Conservation (phyloP, 2,113 vertebrate genomes). For the Cyphomyrus discorhynchus region DNA sequence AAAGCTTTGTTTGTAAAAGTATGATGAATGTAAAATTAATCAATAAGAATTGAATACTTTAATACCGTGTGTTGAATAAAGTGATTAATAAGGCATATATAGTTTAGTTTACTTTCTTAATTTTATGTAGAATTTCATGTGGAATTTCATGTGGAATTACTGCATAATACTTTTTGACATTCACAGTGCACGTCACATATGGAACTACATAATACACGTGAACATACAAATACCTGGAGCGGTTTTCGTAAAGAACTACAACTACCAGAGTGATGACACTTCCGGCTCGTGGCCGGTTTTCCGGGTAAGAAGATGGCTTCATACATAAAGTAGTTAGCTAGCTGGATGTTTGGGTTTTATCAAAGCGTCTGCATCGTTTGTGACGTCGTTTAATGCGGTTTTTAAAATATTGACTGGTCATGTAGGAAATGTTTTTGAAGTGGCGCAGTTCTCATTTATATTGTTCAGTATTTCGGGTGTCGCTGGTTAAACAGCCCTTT, state of each 20-base stretch:
- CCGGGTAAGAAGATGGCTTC: conserved; percentile 42
- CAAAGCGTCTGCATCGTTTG: neutral
- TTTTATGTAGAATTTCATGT: neutral
- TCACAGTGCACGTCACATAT: neutral
- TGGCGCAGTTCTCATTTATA: neutral
- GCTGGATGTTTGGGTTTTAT: conserved; percentile 28
- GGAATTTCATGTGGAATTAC: neutral
- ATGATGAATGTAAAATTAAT: neutral
- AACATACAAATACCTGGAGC: neutral
- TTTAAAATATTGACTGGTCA: neutral
- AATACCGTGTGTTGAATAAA: neutral
- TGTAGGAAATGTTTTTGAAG: neutral
- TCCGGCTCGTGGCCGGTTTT: conserved; percentile 28
- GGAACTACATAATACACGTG: neutral
- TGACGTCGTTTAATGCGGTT: neutral
- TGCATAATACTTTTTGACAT: neutral
- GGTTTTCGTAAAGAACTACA: conserved; percentile 34
- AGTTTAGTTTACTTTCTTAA: neutral
- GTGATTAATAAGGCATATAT: neutral
- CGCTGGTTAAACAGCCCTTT: neutral
- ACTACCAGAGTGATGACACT: conserved; percentile 34
- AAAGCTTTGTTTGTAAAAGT: neutral
- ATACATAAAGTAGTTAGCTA: conserved; percentile 40
- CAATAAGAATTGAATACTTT: neutral
- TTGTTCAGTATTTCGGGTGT: neutral